Conservation (phyloP, 2,888 invertebrate genomes). For the Tetranychus piercei region DNA sequence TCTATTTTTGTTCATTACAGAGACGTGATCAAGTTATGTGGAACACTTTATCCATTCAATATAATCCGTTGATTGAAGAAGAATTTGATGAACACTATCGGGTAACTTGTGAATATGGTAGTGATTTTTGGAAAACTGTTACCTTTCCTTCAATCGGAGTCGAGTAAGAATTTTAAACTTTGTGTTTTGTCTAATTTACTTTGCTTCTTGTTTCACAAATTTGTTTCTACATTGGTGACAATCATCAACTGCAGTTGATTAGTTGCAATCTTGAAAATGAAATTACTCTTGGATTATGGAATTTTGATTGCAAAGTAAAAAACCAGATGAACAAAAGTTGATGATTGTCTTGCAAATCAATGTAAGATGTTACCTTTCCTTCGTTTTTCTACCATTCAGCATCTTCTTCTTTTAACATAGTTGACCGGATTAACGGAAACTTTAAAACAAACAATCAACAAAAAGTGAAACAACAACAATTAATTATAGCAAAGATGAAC, state of each 20-base stretch:
- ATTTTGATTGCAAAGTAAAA: no score
- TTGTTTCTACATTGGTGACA: not conserved
- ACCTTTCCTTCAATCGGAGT: conserved; percentile 84
- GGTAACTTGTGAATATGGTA: conserved; percentile 85
- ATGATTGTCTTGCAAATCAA: no score
- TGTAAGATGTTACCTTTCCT: not conserved
- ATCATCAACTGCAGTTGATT: not conserved
- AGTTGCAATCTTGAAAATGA: no score
- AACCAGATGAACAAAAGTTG: no score
- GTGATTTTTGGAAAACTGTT: conserved; percentile 89
- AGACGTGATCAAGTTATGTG: conserved; percentile 54
- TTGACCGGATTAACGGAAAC: not conserved
- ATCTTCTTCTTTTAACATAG: not conserved
- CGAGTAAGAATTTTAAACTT: conserved; percentile 48
- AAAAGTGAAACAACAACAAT: not conserved
- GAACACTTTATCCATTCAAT: conserved; percentile 86
- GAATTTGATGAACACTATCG: conserved; percentile 87
- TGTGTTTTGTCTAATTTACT: not conserved
- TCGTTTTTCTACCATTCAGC: not conserved
- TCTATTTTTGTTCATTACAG: conserved; percentile 17
- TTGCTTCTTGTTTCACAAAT: not conserved
- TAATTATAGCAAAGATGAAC: not conserved
- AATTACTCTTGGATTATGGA: no score
- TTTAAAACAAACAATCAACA: not conserved
- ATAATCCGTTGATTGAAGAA: conserved; percentile 76